phyloP scores from a whole-genome alignment of 92 coral and sea anemone species.

The Virgularia gustaviana region DNA sequence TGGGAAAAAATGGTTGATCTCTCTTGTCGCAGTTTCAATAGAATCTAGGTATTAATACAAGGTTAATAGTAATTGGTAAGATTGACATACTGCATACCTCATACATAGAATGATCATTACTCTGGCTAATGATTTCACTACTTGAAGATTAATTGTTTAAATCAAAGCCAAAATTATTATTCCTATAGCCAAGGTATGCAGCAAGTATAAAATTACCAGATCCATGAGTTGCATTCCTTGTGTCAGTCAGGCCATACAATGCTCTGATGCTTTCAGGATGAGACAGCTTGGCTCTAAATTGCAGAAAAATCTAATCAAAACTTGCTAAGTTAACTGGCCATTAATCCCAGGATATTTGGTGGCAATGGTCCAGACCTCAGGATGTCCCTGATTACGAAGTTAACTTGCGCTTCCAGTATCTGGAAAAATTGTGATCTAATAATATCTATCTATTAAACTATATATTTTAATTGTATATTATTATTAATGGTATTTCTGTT shows the following conservation, averaged over 20 bases:
- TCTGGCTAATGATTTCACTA: background rate
- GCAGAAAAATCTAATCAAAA: too few species aligned
- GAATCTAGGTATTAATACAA: conserved; percentile 59
- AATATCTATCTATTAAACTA: too few species aligned
- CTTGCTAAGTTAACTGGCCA: background rate
- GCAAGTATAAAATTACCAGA: conserved; percentile 58
- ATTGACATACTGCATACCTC: background rate
- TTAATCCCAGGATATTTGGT: too few species aligned
- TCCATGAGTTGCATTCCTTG: conserved; percentile 93
- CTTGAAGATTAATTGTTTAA: background rate
- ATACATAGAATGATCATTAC: background rate
- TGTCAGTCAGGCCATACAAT: conserved; percentile 81
- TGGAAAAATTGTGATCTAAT: too few species aligned
- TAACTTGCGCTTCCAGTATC: too few species aligned
- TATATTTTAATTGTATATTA: too few species aligned
- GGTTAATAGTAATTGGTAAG: background rate
- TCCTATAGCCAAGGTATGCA: background rate
- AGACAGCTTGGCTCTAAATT: conserved; percentile 65
- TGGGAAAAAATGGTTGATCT: conserved; percentile 83
- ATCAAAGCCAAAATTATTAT: background rate
- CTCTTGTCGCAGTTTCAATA: conserved; percentile 73
- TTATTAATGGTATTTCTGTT: too few species aligned
- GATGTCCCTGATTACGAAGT: background rate
- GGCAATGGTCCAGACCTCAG: background rate
- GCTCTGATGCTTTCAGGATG: conserved; percentile 87